Evolutionary conservation across 2,888 invertebrate genomes (phyloP).

Genomic region (Drosophila quinaria): DNA sequence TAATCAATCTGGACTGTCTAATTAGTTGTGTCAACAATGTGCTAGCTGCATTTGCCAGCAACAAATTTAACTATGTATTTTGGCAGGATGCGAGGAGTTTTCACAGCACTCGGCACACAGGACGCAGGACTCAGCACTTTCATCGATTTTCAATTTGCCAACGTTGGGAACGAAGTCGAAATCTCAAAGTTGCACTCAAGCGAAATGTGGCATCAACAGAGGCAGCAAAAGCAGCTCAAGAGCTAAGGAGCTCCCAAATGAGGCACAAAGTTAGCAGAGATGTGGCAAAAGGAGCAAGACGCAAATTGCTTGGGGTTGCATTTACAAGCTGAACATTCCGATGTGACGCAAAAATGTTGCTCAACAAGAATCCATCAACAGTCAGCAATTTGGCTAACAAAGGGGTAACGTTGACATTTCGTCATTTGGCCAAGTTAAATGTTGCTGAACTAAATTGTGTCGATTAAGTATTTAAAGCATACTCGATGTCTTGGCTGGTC

Average conservation of each 20-base stretch:
- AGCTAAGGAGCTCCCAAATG: slow-evolving; percentile 53
- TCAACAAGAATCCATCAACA: slow-evolving; percentile 12
- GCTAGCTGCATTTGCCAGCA: slow-evolving; percentile 30
- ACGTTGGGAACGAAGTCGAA: slow-evolving; percentile 30
- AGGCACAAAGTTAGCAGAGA: slow-evolving; percentile 48
- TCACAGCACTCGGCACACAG: slow-evolving; percentile 15
- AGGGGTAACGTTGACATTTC: slow-evolving; percentile 43
- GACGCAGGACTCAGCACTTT: slow-evolving; percentile 14
- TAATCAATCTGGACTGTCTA: slow-evolving; percentile 51
- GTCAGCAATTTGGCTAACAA: slow-evolving; percentile 47
- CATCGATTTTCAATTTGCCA: slow-evolving; percentile 65
- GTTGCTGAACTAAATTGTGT: background rate
- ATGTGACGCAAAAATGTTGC: slow-evolving; percentile 14
- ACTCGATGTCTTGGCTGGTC: slow-evolving; percentile 9
- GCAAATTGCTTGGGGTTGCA: slow-evolving; percentile 29
- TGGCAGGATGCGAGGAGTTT: slow-evolving; percentile 17
- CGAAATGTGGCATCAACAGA: slow-evolving; percentile 30
- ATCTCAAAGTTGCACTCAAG: slow-evolving; percentile 56
- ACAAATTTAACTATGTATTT: slow-evolving; percentile 37
- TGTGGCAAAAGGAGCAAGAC: slow-evolving; percentile 15
- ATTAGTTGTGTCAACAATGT: slow-evolving; percentile 62
- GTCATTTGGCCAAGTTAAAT: slow-evolving; percentile 19
- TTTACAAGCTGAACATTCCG: slow-evolving; percentile 22
- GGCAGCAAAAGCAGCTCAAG: slow-evolving; percentile 21
- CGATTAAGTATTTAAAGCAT: slow-evolving; percentile 22